Evolutionary conservation across 1,140 invertebrate genomes (phyloP).

Genomic region (Zaprionus africanus): DNA sequence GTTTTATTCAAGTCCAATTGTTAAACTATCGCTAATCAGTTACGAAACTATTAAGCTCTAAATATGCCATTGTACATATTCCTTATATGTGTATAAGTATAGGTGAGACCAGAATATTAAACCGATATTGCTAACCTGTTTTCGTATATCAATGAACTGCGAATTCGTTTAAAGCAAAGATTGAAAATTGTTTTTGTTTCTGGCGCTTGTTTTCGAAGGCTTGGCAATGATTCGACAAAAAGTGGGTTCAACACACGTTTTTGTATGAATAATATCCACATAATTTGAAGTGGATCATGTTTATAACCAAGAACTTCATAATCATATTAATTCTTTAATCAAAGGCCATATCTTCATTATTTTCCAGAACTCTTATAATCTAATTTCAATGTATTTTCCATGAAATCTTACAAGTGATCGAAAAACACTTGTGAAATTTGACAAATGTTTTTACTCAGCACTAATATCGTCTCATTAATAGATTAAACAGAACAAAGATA

Average conservation of each 20-base stretch:
- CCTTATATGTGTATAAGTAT: not conserved
- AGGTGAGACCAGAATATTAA: not conserved
- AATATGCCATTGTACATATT: not conserved
- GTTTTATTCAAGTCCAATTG: not conserved
- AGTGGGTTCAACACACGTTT: not conserved
- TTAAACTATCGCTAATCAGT: not conserved
- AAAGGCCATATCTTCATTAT: not conserved
- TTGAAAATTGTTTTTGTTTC: not conserved
- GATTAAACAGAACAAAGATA: not conserved
- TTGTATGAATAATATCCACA: too few relatives aligned
- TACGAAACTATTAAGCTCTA: not conserved
- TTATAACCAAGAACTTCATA: too few relatives aligned
- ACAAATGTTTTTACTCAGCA: not conserved
- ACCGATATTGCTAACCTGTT: not conserved
- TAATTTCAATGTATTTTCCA: not conserved
- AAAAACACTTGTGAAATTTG: not conserved
- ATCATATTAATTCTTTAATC: not conserved
- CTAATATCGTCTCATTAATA: not conserved
- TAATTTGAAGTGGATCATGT: too few relatives aligned
- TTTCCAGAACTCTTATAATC: not conserved
- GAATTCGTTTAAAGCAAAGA: not conserved
- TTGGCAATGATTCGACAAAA: not conserved
- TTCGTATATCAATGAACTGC: slow-evolving; percentile 1
- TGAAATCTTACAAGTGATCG: not conserved
- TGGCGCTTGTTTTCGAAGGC: not conserved